These are phyloP conservation scores for Branchinecta lynchi DNA, from an alignment of 1,140 invertebrate genomes.

Conservation along the genomic window DNA sequence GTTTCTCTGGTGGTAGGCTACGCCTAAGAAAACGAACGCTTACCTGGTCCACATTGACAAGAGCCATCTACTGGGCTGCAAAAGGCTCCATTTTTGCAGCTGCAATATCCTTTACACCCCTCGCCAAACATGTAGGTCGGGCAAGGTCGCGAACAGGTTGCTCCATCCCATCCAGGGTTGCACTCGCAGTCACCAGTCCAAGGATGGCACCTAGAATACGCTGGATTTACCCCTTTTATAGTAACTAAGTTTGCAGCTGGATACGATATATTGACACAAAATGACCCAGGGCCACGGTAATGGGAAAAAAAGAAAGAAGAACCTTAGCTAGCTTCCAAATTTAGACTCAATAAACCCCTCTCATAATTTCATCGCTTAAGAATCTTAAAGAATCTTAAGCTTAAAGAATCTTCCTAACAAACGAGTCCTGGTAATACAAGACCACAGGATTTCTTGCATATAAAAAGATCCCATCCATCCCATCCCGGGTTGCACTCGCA, in stretches of 20 bases:
- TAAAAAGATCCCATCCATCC: no score
- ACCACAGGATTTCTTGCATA: no score
- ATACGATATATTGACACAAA: no score
- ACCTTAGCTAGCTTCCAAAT: no score
- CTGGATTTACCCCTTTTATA: constrained; percentile 7
- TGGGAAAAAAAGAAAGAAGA: no score
- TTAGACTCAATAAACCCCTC: no score
- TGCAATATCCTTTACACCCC: constrained; percentile 56
- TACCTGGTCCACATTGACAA: constrained; percentile 60
- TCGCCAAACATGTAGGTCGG: constrained; percentile 62
- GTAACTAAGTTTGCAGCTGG: not conserved
- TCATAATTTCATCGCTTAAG: no score
- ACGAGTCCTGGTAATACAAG: no score
- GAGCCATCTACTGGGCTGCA: constrained; percentile 70
- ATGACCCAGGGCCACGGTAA: no score
- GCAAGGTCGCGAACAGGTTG: constrained; percentile 59
- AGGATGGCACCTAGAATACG: constrained; percentile 53
- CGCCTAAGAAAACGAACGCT: constrained; percentile 22
- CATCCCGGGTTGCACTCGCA: constrained; percentile 79
- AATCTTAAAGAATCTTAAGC: no score
- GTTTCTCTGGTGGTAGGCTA: no score
- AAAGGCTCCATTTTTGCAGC: constrained; percentile 71
- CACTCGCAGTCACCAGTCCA: constrained; percentile 75
- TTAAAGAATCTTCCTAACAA: no score
- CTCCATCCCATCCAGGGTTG: constrained; percentile 71